These are phyloP conservation scores for Hydrotaea cyrtoneurina DNA, from an alignment of 2,888 invertebrate genomes.

Conservation along the genomic window DNA sequence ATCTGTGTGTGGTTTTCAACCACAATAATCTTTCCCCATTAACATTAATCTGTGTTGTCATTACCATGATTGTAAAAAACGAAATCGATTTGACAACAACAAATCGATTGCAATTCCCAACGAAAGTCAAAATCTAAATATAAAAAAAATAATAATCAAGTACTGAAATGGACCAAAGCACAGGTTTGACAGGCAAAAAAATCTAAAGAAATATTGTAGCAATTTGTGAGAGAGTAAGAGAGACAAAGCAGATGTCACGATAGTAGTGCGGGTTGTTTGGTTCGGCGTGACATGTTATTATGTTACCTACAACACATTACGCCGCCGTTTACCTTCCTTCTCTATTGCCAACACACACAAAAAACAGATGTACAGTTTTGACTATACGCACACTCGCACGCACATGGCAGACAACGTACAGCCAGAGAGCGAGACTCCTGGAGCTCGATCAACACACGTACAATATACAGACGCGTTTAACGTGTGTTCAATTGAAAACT, in stretches of 20 bases:
- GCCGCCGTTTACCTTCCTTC: neutral
- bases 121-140: neutral
- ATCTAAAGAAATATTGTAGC: neutral
- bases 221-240: too few species aligned
- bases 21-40: too few species aligned
- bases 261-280: neutral
- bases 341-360: neutral
- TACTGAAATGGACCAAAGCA: neutral
- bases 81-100: too few species aligned
- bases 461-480: neutral
- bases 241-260: neutral
- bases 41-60: too few species aligned
- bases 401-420: too few species aligned
- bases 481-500: neutral
- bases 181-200: neutral
- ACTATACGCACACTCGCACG: neutral
- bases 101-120: too few species aligned
- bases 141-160: neutral
- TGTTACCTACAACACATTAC: conserved; percentile 20
- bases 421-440: conserved; percentile 3
- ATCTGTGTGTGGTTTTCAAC: too few species aligned
- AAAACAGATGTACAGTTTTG: conserved; percentile 53
- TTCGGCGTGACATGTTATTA: conserved; percentile 46
- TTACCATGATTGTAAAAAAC: too few species aligned
- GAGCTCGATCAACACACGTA: neutral